A percentile compares a stretch with the other conserved stretches of the same genome.
These are phyloP conservation scores for Corythaeola cristata DNA, from an alignment of 2,113 vertebrate species.

Conservation along the genomic window DNA sequence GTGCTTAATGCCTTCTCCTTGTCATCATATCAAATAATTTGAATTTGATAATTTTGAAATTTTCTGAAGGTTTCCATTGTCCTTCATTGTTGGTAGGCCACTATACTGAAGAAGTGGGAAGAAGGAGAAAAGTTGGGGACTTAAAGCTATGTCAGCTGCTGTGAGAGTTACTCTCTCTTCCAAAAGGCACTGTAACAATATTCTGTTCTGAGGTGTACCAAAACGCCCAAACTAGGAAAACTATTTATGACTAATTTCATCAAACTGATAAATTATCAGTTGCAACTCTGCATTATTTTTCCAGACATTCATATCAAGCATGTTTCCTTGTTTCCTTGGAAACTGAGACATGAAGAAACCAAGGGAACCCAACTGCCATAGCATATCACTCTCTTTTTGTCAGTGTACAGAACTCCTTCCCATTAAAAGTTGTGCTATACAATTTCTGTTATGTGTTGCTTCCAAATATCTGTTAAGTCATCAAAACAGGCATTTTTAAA, in stretches of 20 bases:
- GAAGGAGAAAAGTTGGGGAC: not conserved
- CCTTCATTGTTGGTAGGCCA: not conserved
- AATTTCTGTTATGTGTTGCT: not conserved
- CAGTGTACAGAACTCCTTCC: not conserved
- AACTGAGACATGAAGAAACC: conserved; percentile 9
- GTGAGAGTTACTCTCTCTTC: not conserved
- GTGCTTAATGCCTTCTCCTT: not conserved
- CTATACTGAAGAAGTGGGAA: not conserved
- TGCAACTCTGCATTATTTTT: not conserved
- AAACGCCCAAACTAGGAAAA: not conserved
- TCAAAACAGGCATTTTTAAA: not conserved
- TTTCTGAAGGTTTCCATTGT: not conserved
- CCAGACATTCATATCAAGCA: not conserved
- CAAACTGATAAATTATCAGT: not conserved
- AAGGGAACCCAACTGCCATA: not conserved
- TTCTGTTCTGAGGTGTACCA: not conserved
- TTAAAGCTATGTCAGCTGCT: not conserved
- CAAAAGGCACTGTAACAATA: not conserved
- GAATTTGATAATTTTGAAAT: not conserved
- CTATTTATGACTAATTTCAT: not conserved
- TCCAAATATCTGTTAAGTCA: not conserved
- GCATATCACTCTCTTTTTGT: not conserved
- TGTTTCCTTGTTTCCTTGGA: conserved; percentile 13
- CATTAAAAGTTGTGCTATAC: not conserved
- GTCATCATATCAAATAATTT: not conserved